Evolutionary conservation across 2,888 invertebrate species (phyloP), one percentile per base, ranked within the genome.

Genomic region (Drosophila nr. perissopoda): DNA sequence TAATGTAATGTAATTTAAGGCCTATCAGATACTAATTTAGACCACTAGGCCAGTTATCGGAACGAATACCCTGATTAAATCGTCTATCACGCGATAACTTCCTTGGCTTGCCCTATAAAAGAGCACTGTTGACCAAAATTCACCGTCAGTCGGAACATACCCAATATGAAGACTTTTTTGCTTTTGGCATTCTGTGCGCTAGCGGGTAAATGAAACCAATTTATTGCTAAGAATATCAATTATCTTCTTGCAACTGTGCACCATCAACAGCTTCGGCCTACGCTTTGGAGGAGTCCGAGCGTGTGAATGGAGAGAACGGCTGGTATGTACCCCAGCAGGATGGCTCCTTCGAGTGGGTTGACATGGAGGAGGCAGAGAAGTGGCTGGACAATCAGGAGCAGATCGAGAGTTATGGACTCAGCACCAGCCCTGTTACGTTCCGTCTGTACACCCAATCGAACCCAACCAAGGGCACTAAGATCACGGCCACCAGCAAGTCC

Each of bases 361-460:
- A 82, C 27, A 81, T 74, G 76, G 78, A 90, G 4, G 78, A 69
- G 4, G 88, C 81, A 16, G 83, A 88, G 57, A 63, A 73, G 1
- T 69, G 63, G 71, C 52, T 87, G 48, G 76, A 87, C 0, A 18
- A 52, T 5, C 69, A 74, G 33, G 78, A 87, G 13, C 31, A 31
- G 48, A 18, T 73, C 10, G 83, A 86, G 34, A 38, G 7, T 7
- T 78, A 78, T n/a, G 70, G 18, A 0, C 29, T 84, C 7, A 56
- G 29, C 59, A 73, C 77, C 49, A 71, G 60, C 0, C 80, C 90
- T 0, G 85, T 89, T 2, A 74, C 52, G 0, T 92, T 78, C 67
- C 87, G 89, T 48, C 66, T 92, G 59, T 92, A 76, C 64, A 92
- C 92, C n/a, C 61, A 62, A 0, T 59, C 78, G 0, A 91, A 92